Base-by-base conservation (phyloP, 2,888 invertebrate genomes). In the Cephus pulcher region DNA sequence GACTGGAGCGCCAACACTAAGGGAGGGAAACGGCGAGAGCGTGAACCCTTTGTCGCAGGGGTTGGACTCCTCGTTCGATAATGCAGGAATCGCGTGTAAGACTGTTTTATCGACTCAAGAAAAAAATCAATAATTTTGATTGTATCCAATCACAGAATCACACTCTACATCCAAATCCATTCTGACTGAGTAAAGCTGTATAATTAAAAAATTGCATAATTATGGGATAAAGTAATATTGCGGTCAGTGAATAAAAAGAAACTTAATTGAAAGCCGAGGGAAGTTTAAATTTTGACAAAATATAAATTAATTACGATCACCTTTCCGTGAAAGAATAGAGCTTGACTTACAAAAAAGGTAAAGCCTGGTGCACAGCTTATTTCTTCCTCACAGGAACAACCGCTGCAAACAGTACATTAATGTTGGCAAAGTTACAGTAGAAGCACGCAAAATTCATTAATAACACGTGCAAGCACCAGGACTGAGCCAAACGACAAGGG, bases 1-100 rank as follows among this genome's bases (percentile, higher is more conserved):
- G 88, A 83, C 84, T 80, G 84, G 86, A 89, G 90, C 90, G 90
- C 88, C 90, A 87, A 76, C 80, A 83, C 79, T 78, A 82, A 82
- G 81, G 80, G 80, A 84, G 83, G 84, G 84, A 86, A 84, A 82
- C 83, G 83, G 85, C 82, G 85, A 88, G 88, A 86, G 83, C 83
- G 81, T 78, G 85, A 87, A 88, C 87, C 84, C 86, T 71, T 32
- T 56, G 23, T 9, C 33, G 6, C 12, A 33, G 12, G 32, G 71
- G 71, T 71, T 56, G 56, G 71, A 71, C 12, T 34, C 71, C 32
- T 71, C 71, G 32, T 15, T 32, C 32, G 71, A 32, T 71, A 71
- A 15, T 71, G 12, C 11, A 71, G 71, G 32, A 71, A 71, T 34
- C 71, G 15, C 3, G 9, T 23, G 1, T 2, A 23, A 23, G 9